These are phyloP conservation scores for Nudaria mundana DNA, from an alignment of 2,888 invertebrate species.

Conservation along the genomic window DNA sequence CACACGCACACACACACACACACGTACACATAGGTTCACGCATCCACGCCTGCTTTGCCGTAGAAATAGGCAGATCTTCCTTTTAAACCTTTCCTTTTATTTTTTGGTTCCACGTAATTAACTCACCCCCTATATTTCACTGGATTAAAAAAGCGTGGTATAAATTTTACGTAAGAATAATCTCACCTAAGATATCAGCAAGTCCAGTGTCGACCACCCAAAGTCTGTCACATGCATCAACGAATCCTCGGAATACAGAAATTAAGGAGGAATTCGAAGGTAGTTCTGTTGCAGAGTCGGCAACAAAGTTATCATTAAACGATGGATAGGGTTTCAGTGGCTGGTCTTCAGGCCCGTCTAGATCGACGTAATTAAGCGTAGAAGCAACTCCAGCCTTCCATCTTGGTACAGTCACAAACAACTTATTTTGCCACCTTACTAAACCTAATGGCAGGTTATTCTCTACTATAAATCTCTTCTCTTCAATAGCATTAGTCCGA, in stretches of 20 bases:
- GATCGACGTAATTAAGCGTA: slow-evolving; percentile 84
- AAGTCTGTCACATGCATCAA: slow-evolving; percentile 89
- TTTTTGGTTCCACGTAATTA: no score
- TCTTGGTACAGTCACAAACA: slow-evolving; percentile 86
- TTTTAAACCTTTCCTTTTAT: no score
- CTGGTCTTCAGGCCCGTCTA: slow-evolving; percentile 85
- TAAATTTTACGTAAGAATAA: no score
- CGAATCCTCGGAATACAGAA: slow-evolving; percentile 87
- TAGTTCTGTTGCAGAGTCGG: slow-evolving; percentile 66
- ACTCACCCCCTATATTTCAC: no score
- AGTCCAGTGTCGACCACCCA: slow-evolving; percentile 92
- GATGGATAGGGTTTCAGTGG: slow-evolving; percentile 88
- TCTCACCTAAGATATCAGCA: slow-evolving; percentile 86
- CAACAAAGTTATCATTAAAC: slow-evolving; percentile 89
- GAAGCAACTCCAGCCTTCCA: slow-evolving; percentile 88
- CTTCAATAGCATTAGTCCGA: slow-evolving; percentile 81
- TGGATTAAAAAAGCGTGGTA: no score
- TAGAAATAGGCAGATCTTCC: no score
- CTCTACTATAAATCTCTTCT: slow-evolving; percentile 81
- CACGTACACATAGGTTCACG: no score
- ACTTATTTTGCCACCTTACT: slow-evolving; percentile 86
- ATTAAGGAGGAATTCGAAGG: slow-evolving; percentile 83
- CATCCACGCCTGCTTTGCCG: no score
- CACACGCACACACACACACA: no score
- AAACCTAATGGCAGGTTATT: slow-evolving; percentile 87